Conservation (phyloP, 2,113 vertebrate species). For the Sus scrofa region DNA sequence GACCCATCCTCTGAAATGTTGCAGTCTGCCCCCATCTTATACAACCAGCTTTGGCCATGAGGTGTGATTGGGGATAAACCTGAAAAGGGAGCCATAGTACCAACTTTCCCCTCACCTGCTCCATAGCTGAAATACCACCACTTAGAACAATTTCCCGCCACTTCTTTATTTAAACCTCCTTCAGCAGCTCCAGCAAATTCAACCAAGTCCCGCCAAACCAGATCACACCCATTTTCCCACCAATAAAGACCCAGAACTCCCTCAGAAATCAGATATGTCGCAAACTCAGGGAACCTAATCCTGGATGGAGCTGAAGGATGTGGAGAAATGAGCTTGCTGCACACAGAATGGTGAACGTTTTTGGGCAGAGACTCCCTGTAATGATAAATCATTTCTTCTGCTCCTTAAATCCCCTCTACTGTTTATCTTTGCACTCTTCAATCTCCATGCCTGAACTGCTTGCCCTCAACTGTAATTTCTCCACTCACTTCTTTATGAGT, state of each 20-base stretch:
- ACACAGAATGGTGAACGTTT: background rate
- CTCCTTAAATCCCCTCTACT: background rate
- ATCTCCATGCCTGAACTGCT: conserved; percentile 31
- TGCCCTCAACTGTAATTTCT: conserved; percentile 59
- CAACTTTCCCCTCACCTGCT: no score
- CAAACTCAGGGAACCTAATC: background rate
- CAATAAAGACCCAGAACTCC: background rate
- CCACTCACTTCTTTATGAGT: conserved; percentile 67
- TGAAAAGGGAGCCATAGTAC: background rate
- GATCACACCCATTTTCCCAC: background rate
- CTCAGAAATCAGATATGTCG: background rate
- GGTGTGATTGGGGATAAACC: fast-evolving
- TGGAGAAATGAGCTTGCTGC: background rate
- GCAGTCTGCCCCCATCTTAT: no score
- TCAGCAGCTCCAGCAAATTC: background rate
- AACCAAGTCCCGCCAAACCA: background rate
- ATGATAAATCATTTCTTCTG: conserved; percentile 39
- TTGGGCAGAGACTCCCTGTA: background rate
- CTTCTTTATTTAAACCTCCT: background rate
- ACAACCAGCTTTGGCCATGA: background rate
- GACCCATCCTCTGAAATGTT: background rate
- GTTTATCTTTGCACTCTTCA: conserved; percentile 52
- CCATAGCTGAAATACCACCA: background rate
- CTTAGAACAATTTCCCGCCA: background rate
- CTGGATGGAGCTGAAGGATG: background rate